Percentiles rank a stretch among this genome's conserved stretches.
Evolutionary conservation across 2,888 invertebrate species (phyloP).

Genomic region (Coelinius sp.): DNA sequence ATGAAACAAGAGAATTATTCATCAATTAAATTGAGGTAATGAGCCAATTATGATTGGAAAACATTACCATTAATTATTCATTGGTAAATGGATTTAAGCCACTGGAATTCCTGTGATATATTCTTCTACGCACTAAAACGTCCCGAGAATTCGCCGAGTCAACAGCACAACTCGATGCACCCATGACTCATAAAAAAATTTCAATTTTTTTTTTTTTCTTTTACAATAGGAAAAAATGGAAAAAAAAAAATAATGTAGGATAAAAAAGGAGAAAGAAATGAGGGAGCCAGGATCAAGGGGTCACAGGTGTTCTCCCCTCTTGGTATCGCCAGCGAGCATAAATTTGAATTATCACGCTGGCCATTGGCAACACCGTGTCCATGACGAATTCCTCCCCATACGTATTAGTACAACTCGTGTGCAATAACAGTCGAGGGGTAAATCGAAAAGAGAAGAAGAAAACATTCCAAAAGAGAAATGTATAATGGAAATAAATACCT

Average conservation of each 20-base stretch:
- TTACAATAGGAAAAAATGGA: slow-evolving; percentile 4
- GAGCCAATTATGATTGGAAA: too few species aligned
- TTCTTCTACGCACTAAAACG: slow-evolving; percentile 32
- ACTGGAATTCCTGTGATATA: slow-evolving; percentile 17
- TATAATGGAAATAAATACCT: slow-evolving; percentile 17
- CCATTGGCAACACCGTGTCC: slow-evolving; percentile 47
- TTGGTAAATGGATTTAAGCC: neutral
- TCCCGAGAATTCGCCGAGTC: slow-evolving; percentile 55
- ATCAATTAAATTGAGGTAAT: too few species aligned
- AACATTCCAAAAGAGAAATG: slow-evolving; percentile 11
- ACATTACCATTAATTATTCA: too few species aligned
- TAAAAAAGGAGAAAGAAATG: slow-evolving; percentile 36
- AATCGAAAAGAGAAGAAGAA: slow-evolving; percentile 44
- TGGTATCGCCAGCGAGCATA: slow-evolving; percentile 41
- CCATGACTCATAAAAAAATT: slow-evolving; percentile 7
- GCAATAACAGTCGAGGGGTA: slow-evolving; percentile 43
- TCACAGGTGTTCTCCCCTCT: slow-evolving; percentile 28
- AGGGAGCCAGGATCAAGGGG: slow-evolving; percentile 38
- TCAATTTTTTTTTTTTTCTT: neutral
- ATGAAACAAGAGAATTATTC: too few species aligned
- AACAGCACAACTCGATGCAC: slow-evolving; percentile 56
- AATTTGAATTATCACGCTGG: slow-evolving; percentile 48
- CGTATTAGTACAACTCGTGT: slow-evolving; percentile 16
- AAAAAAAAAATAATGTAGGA: slow-evolving; percentile 28
- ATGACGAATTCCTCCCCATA: slow-evolving; percentile 44